Evolutionary conservation across 2,888 invertebrate genomes (phyloP).

Genomic region (Silvanus unidentatus): DNA sequence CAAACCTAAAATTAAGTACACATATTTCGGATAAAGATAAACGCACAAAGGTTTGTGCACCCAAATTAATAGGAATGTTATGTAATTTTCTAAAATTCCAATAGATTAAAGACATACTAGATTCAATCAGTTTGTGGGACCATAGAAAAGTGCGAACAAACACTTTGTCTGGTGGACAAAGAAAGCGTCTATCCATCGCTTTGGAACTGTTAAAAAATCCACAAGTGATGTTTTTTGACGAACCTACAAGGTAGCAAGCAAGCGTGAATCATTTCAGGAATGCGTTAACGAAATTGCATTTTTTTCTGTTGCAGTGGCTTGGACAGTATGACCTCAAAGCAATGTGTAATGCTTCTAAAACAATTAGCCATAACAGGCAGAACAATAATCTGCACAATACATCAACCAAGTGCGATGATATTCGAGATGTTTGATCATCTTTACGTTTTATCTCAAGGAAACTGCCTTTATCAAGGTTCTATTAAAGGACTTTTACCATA

Average conservation of each 20-base stretch:
- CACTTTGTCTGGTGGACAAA: conserved; percentile 81
- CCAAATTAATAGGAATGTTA: neutral
- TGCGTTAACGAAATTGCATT: too few species aligned
- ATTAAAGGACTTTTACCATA: conserved; percentile 71
- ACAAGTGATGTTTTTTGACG: conserved; percentile 88
- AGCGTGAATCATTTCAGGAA: too few species aligned
- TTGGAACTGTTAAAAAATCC: conserved; percentile 88
- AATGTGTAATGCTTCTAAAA: conserved; percentile 74
- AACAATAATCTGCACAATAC: conserved; percentile 83
- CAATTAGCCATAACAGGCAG: conserved; percentile 76
- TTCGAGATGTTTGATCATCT: conserved; percentile 86
- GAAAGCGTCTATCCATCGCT: conserved; percentile 84
- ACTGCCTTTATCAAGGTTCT: conserved; percentile 75
- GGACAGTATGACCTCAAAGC: conserved; percentile 77
- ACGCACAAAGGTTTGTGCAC: conserved; percentile 61
- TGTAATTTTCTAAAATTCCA: conserved; percentile 25
- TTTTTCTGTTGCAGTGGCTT: conserved; percentile 57
- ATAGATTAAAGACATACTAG: conserved; percentile 74
- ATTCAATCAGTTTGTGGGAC: conserved; percentile 66
- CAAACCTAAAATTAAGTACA: conserved; percentile 75
- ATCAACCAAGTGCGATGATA: conserved; percentile 83
- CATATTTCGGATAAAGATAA: conserved; percentile 59
- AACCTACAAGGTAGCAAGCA: conserved; percentile 69
- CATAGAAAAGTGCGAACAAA: conserved; percentile 62
- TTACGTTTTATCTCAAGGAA: conserved; percentile 75